Evolutionary conservation across 1,140 invertebrate species (phyloP).

Genomic region (Apis florea): DNA sequence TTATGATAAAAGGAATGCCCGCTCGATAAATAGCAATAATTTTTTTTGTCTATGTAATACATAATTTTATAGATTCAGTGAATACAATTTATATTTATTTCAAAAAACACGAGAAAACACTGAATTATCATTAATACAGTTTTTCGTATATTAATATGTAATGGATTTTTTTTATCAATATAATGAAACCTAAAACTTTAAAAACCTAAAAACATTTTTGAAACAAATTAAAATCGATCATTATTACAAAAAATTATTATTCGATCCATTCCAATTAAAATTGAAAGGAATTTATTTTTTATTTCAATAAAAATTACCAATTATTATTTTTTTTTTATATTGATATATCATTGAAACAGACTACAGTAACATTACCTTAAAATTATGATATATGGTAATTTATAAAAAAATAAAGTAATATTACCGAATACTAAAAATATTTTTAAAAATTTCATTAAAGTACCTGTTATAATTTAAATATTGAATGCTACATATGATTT

Average conservation of each 20-base stretch:
- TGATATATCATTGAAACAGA: slow-evolving; percentile 28
- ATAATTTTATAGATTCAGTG: slow-evolving; percentile 17
- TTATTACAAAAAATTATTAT: slow-evolving; percentile 10
- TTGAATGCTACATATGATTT: slow-evolving; percentile 15
- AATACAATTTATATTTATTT: slow-evolving; percentile 37
- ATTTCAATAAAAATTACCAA: slow-evolving; percentile 23
- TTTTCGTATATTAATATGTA: slow-evolving; percentile 2
- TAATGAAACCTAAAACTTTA: not conserved
- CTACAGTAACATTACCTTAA: slow-evolving; percentile 50
- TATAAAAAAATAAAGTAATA: slow-evolving; percentile 50
- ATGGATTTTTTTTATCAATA: not conserved
- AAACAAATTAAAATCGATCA: not conserved
- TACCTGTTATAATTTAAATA: slow-evolving; percentile 33
- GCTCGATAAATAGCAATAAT: slow-evolving; percentile 61
- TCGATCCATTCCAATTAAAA: not conserved
- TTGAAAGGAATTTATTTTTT: not conserved
- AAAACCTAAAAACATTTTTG: slow-evolving; percentile 14
- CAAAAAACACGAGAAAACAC: slow-evolving; percentile 32
- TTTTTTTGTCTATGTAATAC: slow-evolving; percentile 10
- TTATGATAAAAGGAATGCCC: slow-evolving; percentile 43
- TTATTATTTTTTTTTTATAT: slow-evolving; percentile 24
- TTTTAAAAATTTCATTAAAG: slow-evolving; percentile 41
- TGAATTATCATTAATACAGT: slow-evolving; percentile 31
- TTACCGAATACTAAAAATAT: slow-evolving; percentile 41
- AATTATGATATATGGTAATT: slow-evolving; percentile 17